These are phyloP conservation scores for Mustela erminea DNA, from an alignment of 2,797 vertebrate species.

Conservation along the genomic window DNA sequence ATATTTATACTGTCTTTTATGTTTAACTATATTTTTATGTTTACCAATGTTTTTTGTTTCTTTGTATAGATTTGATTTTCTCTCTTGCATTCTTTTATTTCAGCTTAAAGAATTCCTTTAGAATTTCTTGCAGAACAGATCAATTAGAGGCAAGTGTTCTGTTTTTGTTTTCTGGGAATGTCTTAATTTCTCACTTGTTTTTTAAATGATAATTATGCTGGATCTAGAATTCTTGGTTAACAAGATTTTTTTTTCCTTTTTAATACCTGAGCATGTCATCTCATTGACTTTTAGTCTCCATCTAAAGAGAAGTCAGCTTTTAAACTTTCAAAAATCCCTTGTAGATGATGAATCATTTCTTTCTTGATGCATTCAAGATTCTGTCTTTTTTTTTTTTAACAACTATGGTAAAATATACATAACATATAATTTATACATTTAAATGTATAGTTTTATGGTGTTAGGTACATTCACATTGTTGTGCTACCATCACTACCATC, in stretches of 20 bases:
- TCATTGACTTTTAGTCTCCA: background rate
- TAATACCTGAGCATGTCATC: background rate
- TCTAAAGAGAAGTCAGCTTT: background rate
- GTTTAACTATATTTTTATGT: background rate
- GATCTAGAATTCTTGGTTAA: background rate
- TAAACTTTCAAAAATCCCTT: background rate
- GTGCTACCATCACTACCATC: background rate
- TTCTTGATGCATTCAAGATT: background rate
- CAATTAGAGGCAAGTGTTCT: background rate
- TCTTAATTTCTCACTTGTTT: constrained; percentile 46
- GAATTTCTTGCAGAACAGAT: background rate
- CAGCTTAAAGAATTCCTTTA: background rate
- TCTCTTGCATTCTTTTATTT: background rate
- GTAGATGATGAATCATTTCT: background rate
- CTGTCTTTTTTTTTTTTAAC: background rate
- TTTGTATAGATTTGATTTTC: background rate
- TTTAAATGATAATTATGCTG: background rate
- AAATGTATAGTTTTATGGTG: background rate
- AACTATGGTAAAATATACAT: background rate
- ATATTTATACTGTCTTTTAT: background rate
- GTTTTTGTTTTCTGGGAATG: background rate
- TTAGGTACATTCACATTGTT: background rate
- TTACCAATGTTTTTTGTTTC: background rate
- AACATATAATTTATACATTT: background rate
- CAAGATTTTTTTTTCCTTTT: background rate